Evolutionary conservation across 2,888 invertebrate species (phyloP), one percentile per base, ranked within the genome.

Genomic region (Heliconius ismenius): DNA sequence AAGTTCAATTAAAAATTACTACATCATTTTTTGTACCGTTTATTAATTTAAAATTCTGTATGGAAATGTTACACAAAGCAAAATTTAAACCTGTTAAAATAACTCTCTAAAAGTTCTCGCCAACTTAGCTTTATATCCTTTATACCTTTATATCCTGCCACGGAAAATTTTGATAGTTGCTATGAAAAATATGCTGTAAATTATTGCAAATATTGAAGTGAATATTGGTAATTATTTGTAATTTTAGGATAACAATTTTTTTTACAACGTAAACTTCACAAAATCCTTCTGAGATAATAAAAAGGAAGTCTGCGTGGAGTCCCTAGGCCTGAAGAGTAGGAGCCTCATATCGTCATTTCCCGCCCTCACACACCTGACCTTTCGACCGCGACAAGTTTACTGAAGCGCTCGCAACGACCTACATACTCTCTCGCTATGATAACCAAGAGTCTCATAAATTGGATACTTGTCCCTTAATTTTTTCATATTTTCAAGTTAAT

Each of bases 351-450:
- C 88, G 91, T 87, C 89, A 89, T 90, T 92, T 92, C 91, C 91
- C 91, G 92, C 89, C 92, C 91, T 91, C 90, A 92, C 91, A 92
- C 92, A 92, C 92, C 92, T 94, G 93, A 93, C 93, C 93, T 94
- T 93, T 93, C 88, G 89, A 85, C 89, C 88, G 90, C 90, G 91
- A 92, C 92, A 88, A 92, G 92, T 91, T 93, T 90, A 91, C 88
- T 89, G 92, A 92, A 90, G 91, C 92, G 90, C 88, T 89, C 87
- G 88, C 83, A 85, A 86, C 91, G 93, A 93, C 93, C 93, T 94
- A 93, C 85, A 92, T 93, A 87, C 88, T 83, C 85, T 85, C 87
- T 84, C 86, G 85, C 85, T 86, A 74, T 78, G 78, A 69, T 78
- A 73, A 73, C 78, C 78, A 79, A 74, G 74, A 72, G 62, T n/a